Conservation (phyloP, 2,888 invertebrate genomes). For the Entomobrya proxima region DNA sequence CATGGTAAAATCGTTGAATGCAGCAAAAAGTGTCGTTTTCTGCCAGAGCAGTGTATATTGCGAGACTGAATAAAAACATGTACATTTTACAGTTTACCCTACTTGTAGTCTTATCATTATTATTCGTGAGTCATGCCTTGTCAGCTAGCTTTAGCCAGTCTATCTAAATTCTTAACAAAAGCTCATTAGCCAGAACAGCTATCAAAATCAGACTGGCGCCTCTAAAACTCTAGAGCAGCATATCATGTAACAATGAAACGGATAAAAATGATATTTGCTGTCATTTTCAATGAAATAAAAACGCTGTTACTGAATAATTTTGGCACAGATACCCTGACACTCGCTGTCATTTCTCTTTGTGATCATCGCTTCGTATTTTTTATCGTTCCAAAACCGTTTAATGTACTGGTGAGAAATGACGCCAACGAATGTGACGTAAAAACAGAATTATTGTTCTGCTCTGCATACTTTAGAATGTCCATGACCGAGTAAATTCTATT, state of each 20-base stretch:
- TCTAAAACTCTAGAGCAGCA: no score
- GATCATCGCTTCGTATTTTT: background rate
- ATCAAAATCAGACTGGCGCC: no score
- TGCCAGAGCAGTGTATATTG: no score
- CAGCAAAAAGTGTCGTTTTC: no score
- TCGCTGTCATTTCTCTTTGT: background rate
- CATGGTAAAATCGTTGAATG: no score
- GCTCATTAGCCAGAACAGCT: slow-evolving; percentile 23
- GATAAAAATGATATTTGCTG: background rate
- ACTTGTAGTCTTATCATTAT: background rate
- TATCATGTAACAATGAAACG: no score
- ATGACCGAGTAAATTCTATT: slow-evolving; percentile 8
- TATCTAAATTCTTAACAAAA: background rate
- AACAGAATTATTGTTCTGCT: background rate
- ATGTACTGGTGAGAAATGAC: background rate
- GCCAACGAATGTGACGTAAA: background rate
- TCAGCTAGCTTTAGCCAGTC: background rate
- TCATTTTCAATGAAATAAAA: background rate
- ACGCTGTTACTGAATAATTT: background rate
- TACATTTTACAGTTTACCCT: background rate
- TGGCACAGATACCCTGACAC: background rate
- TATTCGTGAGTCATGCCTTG: background rate
- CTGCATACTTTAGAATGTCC: background rate
- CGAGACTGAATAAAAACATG: no score
- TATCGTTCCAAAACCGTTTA: no score